Evolutionary conservation across 2,797 vertebrate species (phyloP).

Genomic region (Phrynocephalus guinanensis): DNA sequence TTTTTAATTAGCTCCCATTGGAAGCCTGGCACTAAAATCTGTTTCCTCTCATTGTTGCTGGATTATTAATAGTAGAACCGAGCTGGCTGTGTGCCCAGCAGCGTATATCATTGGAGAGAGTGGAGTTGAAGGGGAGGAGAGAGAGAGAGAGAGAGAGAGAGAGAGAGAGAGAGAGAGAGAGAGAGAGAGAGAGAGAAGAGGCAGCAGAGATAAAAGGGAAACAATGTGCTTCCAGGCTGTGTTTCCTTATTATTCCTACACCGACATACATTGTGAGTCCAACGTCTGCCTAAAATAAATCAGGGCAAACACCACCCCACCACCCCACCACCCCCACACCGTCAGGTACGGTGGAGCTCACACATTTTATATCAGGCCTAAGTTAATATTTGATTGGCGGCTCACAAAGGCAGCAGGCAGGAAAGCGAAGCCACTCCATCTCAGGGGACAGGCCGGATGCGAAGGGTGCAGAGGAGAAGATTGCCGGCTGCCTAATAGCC

Average conservation of each 20-base stretch:
- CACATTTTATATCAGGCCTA: neutral
- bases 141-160: neutral
- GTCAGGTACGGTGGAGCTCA: neutral
- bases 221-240: constrained; percentile 14
- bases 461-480: neutral
- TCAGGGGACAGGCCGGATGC: neutral
- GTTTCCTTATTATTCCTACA: constrained; percentile 21
- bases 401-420: constrained; percentile 1
- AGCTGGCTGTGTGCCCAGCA: constrained; percentile 42
- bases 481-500: neutral
- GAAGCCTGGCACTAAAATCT: constrained; percentile 53
- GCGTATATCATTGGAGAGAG: neutral
- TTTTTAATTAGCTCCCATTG: constrained; percentile 75
- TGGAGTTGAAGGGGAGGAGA: neutral
- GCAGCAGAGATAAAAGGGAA: constrained; percentile 31
- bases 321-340: neutral
- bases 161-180: neutral
- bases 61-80: constrained; percentile 35
- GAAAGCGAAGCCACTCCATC: neutral
- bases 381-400: constrained; percentile 9
- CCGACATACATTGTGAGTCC: constrained; percentile 24
- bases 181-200: neutral
- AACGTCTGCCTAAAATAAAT: constrained; percentile 14
- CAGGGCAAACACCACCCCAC: neutral
- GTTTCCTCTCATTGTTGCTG: constrained; percentile 61